Conservation (phyloP, 1,140 invertebrate genomes). For the Halictus rubicundus region DNA sequence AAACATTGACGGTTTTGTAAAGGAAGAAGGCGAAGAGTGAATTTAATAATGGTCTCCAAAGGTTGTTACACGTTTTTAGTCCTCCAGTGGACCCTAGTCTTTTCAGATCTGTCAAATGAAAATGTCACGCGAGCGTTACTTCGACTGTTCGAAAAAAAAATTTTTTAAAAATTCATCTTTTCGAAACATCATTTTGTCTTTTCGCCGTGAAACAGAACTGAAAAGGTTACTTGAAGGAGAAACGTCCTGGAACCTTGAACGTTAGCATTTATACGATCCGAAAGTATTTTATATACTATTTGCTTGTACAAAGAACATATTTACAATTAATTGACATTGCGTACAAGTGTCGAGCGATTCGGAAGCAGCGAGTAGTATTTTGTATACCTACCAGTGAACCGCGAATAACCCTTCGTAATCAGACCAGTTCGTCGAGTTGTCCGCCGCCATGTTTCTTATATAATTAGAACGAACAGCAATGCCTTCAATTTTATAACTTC, state of each 20-base stretch:
- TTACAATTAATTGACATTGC: background rate
- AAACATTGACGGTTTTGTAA: background rate
- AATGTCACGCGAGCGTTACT: background rate
- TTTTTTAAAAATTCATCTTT: background rate
- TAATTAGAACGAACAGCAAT: too few species aligned
- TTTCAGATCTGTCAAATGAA: background rate
- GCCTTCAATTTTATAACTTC: too few species aligned
- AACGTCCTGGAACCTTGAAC: background rate
- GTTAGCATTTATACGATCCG: constrained; percentile 16
- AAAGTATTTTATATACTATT: constrained; percentile 53
- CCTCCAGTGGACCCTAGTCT: background rate
- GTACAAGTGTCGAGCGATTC: background rate
- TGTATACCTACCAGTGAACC: constrained; percentile 45
- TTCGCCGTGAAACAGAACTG: background rate
- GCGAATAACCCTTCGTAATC: background rate
- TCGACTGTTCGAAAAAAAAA: too few species aligned
- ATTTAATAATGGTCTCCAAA: background rate
- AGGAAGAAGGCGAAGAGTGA: background rate
- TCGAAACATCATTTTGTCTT: background rate
- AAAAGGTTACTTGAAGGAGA: background rate
- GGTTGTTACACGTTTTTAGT: background rate
- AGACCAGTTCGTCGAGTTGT: background rate
- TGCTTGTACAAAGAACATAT: constrained; percentile 24
- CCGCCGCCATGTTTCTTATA: too few species aligned
- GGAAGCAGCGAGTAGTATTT: constrained; percentile 40